Conservation (phyloP, 1,140 invertebrate genomes). For the Venustaconcha ellipsiformis region DNA sequence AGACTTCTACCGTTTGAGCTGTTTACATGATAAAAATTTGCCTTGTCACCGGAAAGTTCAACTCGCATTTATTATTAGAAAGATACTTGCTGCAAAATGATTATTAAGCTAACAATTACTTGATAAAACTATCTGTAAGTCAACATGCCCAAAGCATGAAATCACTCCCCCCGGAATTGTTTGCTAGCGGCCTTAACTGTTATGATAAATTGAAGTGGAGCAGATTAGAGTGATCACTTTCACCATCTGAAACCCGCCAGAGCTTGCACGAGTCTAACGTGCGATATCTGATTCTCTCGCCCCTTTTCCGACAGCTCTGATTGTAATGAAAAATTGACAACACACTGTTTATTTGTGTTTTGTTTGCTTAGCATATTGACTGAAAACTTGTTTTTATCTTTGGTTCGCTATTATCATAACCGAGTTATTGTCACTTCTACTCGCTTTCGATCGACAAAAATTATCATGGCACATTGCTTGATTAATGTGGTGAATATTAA, state of each 20-base stretch:
- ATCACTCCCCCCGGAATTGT: no score
- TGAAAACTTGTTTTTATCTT: neutral
- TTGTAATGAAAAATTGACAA: neutral
- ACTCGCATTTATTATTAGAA: no score
- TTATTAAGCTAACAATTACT: no score
- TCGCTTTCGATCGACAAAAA: constrained; percentile 14
- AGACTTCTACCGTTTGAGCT: no score
- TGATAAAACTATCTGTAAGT: no score
- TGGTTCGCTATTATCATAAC: constrained; percentile 19
- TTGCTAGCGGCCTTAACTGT: no score
- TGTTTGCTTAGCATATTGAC: neutral
- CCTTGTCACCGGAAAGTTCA: no score
- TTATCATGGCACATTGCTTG: constrained; percentile 32
- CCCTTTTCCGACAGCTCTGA: neutral
- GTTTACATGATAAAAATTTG: no score
- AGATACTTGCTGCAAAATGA: no score
- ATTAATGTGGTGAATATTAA: constrained; percentile 40
- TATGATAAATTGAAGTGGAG: neutral
- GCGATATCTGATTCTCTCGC: neutral
- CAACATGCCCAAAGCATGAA: no score
- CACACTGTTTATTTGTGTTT: neutral
- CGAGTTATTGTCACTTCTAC: constrained; percentile 15
- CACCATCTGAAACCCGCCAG: neutral
- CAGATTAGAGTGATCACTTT: neutral
- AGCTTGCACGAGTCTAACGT: neutral